Evolutionary conservation across 1,140 invertebrate species (phyloP).

Genomic region (Zaprionus ghesquierei): DNA sequence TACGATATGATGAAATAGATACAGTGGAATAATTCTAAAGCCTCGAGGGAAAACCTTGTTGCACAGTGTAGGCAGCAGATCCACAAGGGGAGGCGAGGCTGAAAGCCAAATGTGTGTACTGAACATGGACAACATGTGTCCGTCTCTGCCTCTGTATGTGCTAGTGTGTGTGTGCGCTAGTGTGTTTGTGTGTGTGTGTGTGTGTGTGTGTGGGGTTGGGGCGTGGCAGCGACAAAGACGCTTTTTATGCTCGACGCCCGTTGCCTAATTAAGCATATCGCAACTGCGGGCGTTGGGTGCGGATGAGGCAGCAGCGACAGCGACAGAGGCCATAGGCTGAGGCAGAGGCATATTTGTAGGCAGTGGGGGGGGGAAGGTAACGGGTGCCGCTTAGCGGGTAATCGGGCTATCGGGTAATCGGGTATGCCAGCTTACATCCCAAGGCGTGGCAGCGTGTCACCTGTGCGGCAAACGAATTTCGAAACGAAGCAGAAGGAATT

Average conservation of each 20-base stretch:
- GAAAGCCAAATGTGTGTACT: too few species aligned
- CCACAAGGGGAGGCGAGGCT: conserved; percentile 47
- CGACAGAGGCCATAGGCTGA: background rate
- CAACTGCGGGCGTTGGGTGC: conserved; percentile 38
- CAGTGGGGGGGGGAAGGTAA: too few species aligned
- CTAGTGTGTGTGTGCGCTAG: conserved; percentile 4
- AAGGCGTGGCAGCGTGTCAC: background rate
- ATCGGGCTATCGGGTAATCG: background rate
- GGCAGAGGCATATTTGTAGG: too few species aligned
- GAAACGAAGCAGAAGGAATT: background rate
- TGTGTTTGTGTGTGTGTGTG: conserved; percentile 8
- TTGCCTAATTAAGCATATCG: conserved; percentile 77
- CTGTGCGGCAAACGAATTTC: background rate
- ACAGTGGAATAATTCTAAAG: too few species aligned
- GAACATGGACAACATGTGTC: conserved; percentile 70
- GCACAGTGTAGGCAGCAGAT: conserved; percentile 57
- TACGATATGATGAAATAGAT: too few species aligned
- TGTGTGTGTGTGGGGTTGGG: conserved; percentile 36
- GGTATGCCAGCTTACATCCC: background rate
- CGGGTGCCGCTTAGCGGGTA: background rate
- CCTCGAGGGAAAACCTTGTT: conserved; percentile 20
- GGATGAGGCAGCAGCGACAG: background rate
- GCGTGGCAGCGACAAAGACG: conserved; percentile 74
- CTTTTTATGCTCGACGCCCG: conserved; percentile 72
- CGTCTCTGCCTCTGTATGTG: conserved; percentile 7